Evolutionary conservation across 2,888 invertebrate genomes (phyloP).

Genomic region (Folsomia manolachei): DNA sequence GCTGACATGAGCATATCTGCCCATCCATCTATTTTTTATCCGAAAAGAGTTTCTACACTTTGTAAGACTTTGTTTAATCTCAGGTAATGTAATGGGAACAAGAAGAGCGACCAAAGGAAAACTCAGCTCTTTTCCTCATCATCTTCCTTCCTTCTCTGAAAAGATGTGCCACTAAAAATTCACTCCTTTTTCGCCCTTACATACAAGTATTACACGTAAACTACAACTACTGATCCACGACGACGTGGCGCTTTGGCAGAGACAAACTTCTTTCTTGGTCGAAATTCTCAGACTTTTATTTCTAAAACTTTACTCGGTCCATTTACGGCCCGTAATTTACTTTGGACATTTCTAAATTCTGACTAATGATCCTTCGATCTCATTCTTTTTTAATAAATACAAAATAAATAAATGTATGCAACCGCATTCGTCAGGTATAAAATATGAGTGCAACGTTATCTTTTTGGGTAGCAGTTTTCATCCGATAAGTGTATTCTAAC

Average conservation of each 20-base stretch:
- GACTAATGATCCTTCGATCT: background rate
- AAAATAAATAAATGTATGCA: no score
- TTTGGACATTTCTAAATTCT: background rate
- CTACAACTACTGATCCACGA: background rate
- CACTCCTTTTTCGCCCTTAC: conserved; percentile 3
- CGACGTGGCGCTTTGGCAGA: conserved; percentile 25
- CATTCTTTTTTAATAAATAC: no score
- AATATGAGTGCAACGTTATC: no score
- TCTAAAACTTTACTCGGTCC: background rate
- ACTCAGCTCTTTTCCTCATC: conserved; percentile 4
- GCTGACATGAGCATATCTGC: conserved; percentile 15
- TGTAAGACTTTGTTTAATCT: conserved; percentile 9
- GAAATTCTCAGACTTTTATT: background rate
- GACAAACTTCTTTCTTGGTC: conserved; percentile 21
- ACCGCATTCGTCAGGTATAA: no score
- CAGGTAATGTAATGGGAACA: conserved; percentile 15
- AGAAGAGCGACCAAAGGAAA: conserved; percentile 3
- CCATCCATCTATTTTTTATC: conserved; percentile 22
- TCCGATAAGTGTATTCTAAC: no score
- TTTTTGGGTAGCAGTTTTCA: no score
- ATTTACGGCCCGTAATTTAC: background rate
- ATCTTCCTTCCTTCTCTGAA: no score
- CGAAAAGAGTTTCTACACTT: conserved; percentile 10
- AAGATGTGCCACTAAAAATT: background rate
- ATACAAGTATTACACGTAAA: background rate